Evolutionary conservation across 2,888 invertebrate species (phyloP).

Genomic region (Limulus polyphemus): DNA sequence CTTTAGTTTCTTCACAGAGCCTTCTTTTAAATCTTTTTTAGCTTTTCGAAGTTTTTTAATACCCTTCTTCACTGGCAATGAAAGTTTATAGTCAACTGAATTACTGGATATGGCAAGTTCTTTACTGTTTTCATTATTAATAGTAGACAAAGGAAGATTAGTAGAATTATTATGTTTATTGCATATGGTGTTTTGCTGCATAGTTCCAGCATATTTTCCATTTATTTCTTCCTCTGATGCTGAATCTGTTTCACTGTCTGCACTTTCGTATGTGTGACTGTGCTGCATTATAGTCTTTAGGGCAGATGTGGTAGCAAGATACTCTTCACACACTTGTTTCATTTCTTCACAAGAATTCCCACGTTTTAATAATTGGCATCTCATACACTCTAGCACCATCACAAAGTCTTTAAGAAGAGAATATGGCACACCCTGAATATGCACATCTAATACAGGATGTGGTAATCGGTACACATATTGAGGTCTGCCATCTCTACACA

Average conservation of each 20-base stretch:
- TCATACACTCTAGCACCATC: slow-evolving; percentile 14
- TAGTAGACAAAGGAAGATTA: no score
- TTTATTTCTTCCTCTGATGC: slow-evolving; percentile 7
- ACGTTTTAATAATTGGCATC: slow-evolving; percentile 14
- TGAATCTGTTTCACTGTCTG: slow-evolving; percentile 19
- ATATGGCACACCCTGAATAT: slow-evolving; percentile 10
- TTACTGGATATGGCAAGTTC: no score
- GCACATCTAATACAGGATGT: slow-evolving; percentile 12
- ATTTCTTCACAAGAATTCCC: slow-evolving; percentile 15
- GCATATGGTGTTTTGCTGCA: no score
- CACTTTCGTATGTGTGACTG: slow-evolving; percentile 8
- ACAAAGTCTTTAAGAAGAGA: slow-evolving; percentile 15
- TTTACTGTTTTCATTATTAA: no score
- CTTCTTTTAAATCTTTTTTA: slow-evolving; percentile 12
- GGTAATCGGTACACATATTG: slow-evolving; percentile 7
- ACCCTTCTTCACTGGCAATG: no score
- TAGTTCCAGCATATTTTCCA: not conserved
- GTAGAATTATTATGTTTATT: no score
- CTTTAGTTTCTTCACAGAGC: slow-evolving; percentile 7
- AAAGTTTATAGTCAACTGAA: no score
- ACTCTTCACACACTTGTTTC: slow-evolving; percentile 15
- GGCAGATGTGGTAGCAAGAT: slow-evolving; percentile 7
- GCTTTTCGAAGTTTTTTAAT: slow-evolving; percentile 15
- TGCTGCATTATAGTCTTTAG: slow-evolving; percentile 10
- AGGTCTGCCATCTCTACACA: not conserved